Evolutionary conservation across 2,888 invertebrate genomes (phyloP), one percentile per base, ranked within the genome.

Genomic region (Oxystoma pomonae): DNA sequence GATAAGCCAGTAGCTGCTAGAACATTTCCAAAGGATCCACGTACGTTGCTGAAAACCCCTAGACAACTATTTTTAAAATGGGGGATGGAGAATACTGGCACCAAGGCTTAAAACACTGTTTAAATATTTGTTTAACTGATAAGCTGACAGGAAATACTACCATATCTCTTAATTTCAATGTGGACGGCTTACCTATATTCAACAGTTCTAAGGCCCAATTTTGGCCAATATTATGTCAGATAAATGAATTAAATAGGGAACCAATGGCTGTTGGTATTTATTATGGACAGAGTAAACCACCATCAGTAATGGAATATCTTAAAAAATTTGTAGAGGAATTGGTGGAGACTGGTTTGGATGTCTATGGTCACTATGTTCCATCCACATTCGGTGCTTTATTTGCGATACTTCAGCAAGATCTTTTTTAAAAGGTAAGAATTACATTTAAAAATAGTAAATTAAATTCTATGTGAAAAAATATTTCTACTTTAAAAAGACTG

Each of bases 371-470:
- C 60, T 55, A 58, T 55, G 66, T 57, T 12, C 35, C 22, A 52
- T 69, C n/a, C 60, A 61, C 57, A 57, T 70, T 16, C 51, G 66
- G 65, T 65, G 65, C 22, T 68, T 69, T 58, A 62, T 69, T 35
- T 67, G 63, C 55, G 68, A 69, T 55, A 67, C 68, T 12, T 65
- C 66, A 16, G 68, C 68, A n/a, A 64, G 68, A 59, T 65, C 64
- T 18, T 68, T 69, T 63, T 63, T 68, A 20, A 69, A 69, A 69
- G 69, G 68, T 68, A 68, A 50, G n/a, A n/a, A n/a, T n/a, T n/a
- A n/a, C n/a, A n/a, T n/a, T n/a, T n/a, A n/a, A n/a, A n/a, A n/a
- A n/a, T n/a, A n/a, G n/a, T n/a, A n/a, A n/a, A n/a, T n/a, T n/a
- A n/a, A n/a, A n/a, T n/a, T n/a, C n/a, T n/a, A n/a, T n/a, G n/a